phyloP scores from a whole-genome alignment of 2,797 vertebrate genomes.

The Hypotaenidia okinawae region DNA sequence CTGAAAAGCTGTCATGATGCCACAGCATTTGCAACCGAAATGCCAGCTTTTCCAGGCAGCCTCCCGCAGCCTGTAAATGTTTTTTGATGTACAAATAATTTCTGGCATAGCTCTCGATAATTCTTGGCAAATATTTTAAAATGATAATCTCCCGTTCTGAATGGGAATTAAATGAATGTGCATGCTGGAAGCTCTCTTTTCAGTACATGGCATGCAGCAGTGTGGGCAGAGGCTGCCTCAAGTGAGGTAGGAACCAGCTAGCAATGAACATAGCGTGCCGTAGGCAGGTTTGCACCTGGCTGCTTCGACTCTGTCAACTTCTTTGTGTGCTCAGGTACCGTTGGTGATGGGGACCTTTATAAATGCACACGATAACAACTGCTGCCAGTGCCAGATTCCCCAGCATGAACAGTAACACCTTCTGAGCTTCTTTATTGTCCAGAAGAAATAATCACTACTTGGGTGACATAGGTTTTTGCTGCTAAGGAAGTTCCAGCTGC shows the following conservation, averaged over 20 bases:
- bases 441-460: background rate
- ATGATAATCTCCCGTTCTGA: fast-evolving
- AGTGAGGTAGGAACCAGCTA: background rate
- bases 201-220: background rate
- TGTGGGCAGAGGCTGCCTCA: background rate
- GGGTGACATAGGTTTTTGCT: background rate
- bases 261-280: background rate
- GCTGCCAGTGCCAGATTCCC: background rate
- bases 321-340: background rate
- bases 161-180: background rate
- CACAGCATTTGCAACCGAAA: background rate
- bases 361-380: background rate
- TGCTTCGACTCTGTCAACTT: background rate
- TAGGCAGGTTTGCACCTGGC: background rate
- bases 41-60: background rate
- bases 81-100: background rate
- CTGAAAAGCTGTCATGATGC: slow-evolving; percentile 27
- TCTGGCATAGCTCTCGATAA: background rate
- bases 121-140: background rate
- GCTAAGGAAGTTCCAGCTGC: background rate
- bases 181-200: background rate
- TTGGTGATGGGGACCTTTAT: background rate
- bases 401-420: background rate
- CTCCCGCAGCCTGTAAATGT: background rate
- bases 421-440: background rate